A percentile compares a stretch with the other conserved stretches of the same genome.
phyloP scores from a whole-genome alignment of 1,140 invertebrate genomes.

The Zaprionus africanus region DNA sequence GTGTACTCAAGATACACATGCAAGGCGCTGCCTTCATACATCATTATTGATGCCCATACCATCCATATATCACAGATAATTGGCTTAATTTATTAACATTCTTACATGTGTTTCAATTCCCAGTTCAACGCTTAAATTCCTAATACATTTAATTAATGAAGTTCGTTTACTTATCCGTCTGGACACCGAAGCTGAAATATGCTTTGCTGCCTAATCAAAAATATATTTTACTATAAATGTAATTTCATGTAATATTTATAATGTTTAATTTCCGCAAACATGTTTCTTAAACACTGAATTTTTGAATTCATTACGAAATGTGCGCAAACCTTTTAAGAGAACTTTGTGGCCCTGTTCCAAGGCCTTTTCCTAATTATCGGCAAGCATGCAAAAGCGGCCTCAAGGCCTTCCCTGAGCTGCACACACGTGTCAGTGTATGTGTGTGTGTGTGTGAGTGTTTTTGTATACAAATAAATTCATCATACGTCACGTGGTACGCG shows the following conservation, averaged over 20 bases:
- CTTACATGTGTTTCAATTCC: conserved; percentile 6
- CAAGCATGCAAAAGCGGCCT: conserved; percentile 26
- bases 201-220: background rate
- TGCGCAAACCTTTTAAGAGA: background rate
- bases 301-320: conserved; percentile 3
- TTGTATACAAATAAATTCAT: conserved; percentile 24
- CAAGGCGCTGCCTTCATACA: background rate
- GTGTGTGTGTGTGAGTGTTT: background rate
- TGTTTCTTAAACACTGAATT: conserved; percentile 2
- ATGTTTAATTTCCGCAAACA: conserved; percentile 1
- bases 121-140: background rate
- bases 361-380: conserved; percentile 16
- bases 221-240: background rate
- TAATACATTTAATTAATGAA: conserved; percentile 6
- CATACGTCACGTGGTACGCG: conserved; percentile 39
- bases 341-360: background rate
- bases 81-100: conserved; percentile 11
- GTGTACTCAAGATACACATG: background rate
- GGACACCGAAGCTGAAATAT: background rate
- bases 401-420: background rate
- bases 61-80: conserved; percentile 7
- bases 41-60: background rate
- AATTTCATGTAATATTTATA: background rate
- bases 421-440: background rate
- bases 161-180: background rate